Conservation (phyloP, 2,888 invertebrate genomes). For the Thecophora atra region DNA sequence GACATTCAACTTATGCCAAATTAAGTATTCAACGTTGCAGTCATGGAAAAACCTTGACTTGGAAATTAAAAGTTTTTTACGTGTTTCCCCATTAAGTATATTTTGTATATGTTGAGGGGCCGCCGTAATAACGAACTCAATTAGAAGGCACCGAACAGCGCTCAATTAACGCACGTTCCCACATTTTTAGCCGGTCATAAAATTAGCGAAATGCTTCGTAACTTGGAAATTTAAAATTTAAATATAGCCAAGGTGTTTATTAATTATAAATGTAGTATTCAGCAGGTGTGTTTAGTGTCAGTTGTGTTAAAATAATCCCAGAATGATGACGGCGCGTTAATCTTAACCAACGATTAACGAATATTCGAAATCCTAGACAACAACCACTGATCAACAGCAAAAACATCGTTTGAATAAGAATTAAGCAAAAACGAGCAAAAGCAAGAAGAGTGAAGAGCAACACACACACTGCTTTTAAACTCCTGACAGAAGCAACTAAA, state of each 20-base stretch:
- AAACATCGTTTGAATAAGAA: too few relatives aligned
- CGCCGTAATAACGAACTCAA: background rate
- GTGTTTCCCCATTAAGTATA: background rate
- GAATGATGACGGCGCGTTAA: too few relatives aligned
- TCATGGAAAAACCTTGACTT: conserved; percentile 18
- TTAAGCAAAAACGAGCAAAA: too few relatives aligned
- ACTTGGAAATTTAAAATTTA: background rate
- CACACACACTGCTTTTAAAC: too few relatives aligned
- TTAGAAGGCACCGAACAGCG: background rate
- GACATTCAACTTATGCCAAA: background rate
- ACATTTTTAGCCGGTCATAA: conserved; percentile 1
- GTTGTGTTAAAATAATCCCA: too few relatives aligned
- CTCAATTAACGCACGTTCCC: background rate
- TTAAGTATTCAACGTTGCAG: background rate
- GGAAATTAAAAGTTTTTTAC: background rate
- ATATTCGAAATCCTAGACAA: too few relatives aligned
- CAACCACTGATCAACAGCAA: too few relatives aligned
- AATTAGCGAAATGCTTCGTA: conserved; percentile 5
- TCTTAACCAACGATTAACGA: too few relatives aligned
- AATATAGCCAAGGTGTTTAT: background rate
- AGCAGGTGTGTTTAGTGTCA: too few relatives aligned
- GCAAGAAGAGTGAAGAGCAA: too few relatives aligned
- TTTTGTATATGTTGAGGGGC: background rate
- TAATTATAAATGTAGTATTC: too few relatives aligned
- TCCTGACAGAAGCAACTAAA: too few relatives aligned